Conservation (phyloP, 2,797 vertebrate species). For the Trachurus trachurus region DNA sequence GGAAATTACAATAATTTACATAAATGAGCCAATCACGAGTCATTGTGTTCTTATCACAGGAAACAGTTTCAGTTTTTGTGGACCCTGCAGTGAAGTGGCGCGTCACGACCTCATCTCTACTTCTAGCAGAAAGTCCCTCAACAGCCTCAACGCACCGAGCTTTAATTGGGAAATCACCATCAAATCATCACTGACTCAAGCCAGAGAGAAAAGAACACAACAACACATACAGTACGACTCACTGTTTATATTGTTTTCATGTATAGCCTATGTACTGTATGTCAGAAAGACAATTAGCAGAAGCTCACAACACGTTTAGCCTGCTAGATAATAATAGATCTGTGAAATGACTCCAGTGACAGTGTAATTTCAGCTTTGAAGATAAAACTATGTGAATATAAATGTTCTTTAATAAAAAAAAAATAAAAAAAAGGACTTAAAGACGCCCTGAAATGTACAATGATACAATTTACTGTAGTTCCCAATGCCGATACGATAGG, state of each 20-base stretch:
- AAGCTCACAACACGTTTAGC: background rate
- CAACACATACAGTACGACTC: too few species aligned
- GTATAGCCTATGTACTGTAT: background rate
- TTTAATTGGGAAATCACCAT: constrained; percentile 51
- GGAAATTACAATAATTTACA: background rate
- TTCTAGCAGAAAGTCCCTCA: constrained; percentile 42
- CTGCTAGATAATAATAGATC: background rate
- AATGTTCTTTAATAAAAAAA: too few species aligned
- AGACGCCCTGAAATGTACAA: too few species aligned
- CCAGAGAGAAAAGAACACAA: background rate
- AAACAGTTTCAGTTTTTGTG: background rate
- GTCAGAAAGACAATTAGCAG: background rate
- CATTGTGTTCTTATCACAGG: background rate
- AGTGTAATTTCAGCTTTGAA: background rate
- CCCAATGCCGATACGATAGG: too few species aligned
- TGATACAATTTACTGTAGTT: too few species aligned
- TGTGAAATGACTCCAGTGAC: too few species aligned
- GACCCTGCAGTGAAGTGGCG: background rate
- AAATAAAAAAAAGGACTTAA: too few species aligned
- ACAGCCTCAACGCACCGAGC: background rate
- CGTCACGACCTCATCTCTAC: constrained; percentile 1
- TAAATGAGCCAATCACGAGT: background rate
- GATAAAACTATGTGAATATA: background rate
- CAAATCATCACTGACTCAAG: constrained; percentile 20
- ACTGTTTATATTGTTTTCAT: background rate